Base-by-base conservation (phyloP, 2,113 vertebrate species). In the Athene cunicularia region DNA sequence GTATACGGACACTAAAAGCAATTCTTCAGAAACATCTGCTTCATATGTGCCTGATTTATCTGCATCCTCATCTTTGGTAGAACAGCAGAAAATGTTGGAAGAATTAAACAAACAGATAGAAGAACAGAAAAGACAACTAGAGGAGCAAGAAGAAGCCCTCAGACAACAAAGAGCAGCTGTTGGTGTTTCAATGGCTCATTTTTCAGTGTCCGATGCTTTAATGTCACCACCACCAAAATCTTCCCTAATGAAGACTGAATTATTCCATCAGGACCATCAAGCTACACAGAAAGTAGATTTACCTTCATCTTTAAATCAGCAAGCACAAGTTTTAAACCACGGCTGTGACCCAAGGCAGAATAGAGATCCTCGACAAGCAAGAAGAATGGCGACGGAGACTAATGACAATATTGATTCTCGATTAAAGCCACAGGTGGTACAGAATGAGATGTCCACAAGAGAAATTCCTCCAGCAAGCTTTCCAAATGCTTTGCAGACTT, bases 81-180 rank as follows among this genome's bases (percentile, higher is more conserved):
- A 99, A 87, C 99, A 99, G 94, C 99, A 99, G 64, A 98, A 98
- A 87, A 99, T 99, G 99, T 89, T 99, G 27, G 99, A 99, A 67
- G 99, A 99, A 77, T 98, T 99, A 33, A 99, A 99, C 95, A 99
- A 99, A 86, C 99, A 99, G 96, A 99, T 99, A 72, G 99, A 99
- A 98, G 99, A 99, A 95, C 99, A 99, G 96, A 99, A 99, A 97
- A 97, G 98, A 28, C 99, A 99, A 92, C 97, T 99, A 17, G 99
- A 99, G 90, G 99, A 99, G 93, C 99, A 99, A 92, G 99, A 99
- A 90, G 99, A 99, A 90, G 99, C 99, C 5, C 98, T 99, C 8
- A 98, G 99, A 49, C 99, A 99, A 93, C 99, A 99, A 97, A 98
- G 99, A 96, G 99, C 99, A 11, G 99, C 99, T 12, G 99, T 99